Conservation (phyloP, 2,113 vertebrate species). For the Saguinus imperator region DNA sequence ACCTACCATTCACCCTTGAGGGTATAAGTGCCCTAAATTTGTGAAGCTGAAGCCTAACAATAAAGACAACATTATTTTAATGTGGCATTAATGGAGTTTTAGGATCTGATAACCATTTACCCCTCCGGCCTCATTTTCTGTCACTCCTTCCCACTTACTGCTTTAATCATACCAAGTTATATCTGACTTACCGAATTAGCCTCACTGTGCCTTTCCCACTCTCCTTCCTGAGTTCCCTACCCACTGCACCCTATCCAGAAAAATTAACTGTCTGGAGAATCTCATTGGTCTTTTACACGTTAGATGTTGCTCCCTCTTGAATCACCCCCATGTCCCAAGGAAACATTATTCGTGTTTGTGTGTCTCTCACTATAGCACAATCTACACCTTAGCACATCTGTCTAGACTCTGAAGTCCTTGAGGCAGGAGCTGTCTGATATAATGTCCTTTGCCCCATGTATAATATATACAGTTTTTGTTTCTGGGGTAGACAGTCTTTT, state of each 20-base stretch:
- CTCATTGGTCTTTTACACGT: not conserved
- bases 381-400: not conserved
- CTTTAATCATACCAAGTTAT: not conserved
- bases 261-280: not conserved
- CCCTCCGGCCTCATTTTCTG: not conserved
- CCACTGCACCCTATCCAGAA: not conserved
- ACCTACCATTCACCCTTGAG: not conserved
- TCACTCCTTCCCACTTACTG: not conserved
- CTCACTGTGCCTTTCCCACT: not conserved
- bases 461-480: not conserved
- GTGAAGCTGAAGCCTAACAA: not conserved
- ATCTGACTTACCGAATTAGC: accelerated
- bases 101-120: not conserved
- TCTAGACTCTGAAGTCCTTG: not conserved
- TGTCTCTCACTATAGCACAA: not conserved
- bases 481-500: not conserved
- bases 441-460: not conserved
- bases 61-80: not conserved
- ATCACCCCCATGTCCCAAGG: not conserved
- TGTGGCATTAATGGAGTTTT: not conserved
- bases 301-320: not conserved
- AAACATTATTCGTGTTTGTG: not conserved
- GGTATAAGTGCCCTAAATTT: not conserved
- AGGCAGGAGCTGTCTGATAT: not conserved
- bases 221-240: not conserved